phyloP scores from a whole-genome alignment of 2,113 vertebrate genomes.

The Caloenas nicobarica region DNA sequence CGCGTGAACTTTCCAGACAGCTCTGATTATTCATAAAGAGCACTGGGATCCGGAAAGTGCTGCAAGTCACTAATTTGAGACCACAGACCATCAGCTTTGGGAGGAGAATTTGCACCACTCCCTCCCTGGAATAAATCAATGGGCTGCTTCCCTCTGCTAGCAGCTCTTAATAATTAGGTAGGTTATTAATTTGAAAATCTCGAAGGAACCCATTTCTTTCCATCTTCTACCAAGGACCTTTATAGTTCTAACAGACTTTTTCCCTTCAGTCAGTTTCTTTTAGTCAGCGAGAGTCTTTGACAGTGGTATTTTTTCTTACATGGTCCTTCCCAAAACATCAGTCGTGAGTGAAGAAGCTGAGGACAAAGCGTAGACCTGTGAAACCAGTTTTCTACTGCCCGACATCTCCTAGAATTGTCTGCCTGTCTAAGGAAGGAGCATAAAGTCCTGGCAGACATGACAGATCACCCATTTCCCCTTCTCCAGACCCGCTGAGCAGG shows the following conservation, averaged over 20 bases:
- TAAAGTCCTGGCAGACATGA: background rate
- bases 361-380: background rate
- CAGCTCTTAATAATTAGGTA: background rate
- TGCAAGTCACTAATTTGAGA: background rate
- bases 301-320: background rate
- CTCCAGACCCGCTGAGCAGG: background rate
- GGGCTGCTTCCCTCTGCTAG: background rate
- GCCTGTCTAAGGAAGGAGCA: background rate
- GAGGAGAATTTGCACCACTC: background rate
- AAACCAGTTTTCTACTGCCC: background rate
- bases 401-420: rapidly evolving
- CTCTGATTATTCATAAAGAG: background rate
- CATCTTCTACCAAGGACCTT: background rate
- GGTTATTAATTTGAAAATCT: background rate
- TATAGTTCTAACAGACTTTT: background rate
- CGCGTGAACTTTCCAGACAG: rapidly evolving
- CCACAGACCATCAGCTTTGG: background rate
- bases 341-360: background rate
- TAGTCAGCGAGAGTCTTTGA: background rate
- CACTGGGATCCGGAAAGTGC: background rate
- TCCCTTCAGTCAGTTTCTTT: background rate
- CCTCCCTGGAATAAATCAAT: background rate
- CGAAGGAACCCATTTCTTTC: background rate
- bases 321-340: background rate
- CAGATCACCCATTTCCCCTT: background rate